phyloP scores from a whole-genome alignment of 2,888 invertebrate genomes.

The Melinaea marsaeus region DNA sequence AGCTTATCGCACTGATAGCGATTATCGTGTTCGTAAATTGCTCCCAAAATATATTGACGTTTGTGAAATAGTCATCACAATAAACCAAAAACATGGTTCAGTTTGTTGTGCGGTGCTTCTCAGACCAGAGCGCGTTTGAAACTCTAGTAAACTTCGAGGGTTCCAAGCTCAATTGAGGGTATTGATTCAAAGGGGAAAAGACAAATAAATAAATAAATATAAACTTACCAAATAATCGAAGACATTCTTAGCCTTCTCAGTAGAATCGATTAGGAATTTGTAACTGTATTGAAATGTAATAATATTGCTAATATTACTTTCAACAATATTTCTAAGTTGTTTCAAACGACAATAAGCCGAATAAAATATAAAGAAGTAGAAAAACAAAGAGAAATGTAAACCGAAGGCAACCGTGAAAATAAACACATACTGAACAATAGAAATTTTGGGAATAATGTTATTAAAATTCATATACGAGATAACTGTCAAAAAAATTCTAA shows the following conservation, averaged over 20 bases:
- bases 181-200: not conserved
- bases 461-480: no score
- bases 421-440: not conserved
- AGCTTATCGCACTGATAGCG: no score
- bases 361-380: constrained; percentile 6
- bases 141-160: no score
- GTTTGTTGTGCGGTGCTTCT: no score
- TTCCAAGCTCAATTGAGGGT: not conserved
- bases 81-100: no score
- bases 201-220: not conserved
- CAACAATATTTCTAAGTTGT: not conserved
- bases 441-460: not conserved
- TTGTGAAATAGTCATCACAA: no score
- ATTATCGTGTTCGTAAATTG: no score
- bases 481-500: not conserved
- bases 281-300: constrained; percentile 1
- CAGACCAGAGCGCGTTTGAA: no score
- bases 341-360: constrained; percentile 8
- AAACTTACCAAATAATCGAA: constrained; percentile 10
- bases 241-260: not conserved
- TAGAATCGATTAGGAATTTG: constrained; percentile 8
- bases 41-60: no score
- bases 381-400: constrained; percentile 3
- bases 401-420: not conserved
- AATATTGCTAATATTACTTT: not conserved